Evolutionary conservation across 2,797 vertebrate genomes (phyloP).

Genomic region (Eidolon dupreanum): DNA sequence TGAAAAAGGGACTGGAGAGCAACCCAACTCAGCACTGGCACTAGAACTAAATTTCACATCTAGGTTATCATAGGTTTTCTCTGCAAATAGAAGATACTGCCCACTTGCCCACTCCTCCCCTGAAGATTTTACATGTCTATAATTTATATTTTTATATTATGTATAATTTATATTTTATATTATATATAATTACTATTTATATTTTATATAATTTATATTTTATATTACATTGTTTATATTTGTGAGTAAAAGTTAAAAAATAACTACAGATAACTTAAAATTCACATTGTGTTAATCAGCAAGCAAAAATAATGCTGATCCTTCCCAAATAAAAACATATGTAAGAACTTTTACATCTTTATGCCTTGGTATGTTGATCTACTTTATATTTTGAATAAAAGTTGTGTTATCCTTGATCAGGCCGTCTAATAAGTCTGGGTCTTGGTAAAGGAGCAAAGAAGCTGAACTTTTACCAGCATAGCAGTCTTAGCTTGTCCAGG

Average conservation of each 20-base stretch:
- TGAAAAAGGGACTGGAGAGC: background rate
- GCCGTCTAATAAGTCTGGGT: no score
- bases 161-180: background rate
- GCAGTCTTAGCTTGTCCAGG: no score
- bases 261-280: background rate
- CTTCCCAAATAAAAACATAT: background rate
- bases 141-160: background rate
- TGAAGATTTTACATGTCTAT: background rate
- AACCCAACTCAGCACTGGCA: background rate
- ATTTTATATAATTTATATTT: background rate
- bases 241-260: background rate
- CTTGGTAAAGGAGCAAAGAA: no score
- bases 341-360: background rate
- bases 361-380: background rate
- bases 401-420: background rate
- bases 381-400: conserved; percentile 27
- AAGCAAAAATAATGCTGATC: background rate
- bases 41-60: background rate
- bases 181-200: background rate
- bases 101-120: background rate
- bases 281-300: background rate
- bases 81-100: background rate
- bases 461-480: no score
- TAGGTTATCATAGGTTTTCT: background rate
- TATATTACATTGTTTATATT: background rate